Base-by-base conservation (phyloP, 1,140 invertebrate genomes). In the Sogatella furcifera region DNA sequence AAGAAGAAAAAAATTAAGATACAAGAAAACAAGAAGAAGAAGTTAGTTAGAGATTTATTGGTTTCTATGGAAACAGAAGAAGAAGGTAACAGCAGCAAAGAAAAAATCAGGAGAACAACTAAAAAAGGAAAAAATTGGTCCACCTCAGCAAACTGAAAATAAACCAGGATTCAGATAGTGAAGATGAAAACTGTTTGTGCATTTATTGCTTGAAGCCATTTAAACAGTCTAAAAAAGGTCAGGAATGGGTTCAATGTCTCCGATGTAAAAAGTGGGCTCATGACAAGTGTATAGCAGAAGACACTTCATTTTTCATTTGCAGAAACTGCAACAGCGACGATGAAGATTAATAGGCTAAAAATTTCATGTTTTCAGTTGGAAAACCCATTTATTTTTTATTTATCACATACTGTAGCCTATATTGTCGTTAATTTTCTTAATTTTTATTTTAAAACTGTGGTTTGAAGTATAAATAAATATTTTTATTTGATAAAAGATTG, bases 1-100 rank as follows among this genome's bases (percentile, higher is more conserved):
- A 60, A 60, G 22, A 21, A 11, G 19, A 60, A 59, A 52, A 60
- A 60, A 28, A 43, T 28, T 53, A 60, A 49, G 43, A 15, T 53
- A 54, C 24, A 60, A 24, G 34, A 19, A 46, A 46, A 46, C 19
- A n/a, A 46, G 19, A 46, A 46, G 44, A 46, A 46, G 44, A 46
- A 46, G 44, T 46, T 46, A 46, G n/a, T 46, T 15, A 46, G 19
- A 46, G 19, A 46, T n/a, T 46, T 46, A 19, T 46, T 46, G n/a
- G 44, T 15, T 46, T 46, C n/a, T 19, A 19, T 15, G n/a, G 44
- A n/a, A 46, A 15, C 44, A 15, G 44, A 19, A 46, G 19, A n/a
- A 46, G 44, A 46, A 46, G 44, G n/a, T 19, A 46, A n/a, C 19
- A 46, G n/a, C 44, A 46, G n/a, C 19, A 46, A 46, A 46, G 19